phyloP scores from a whole-genome alignment of 1,140 invertebrate species.

The Fragariocoptes setiger region DNA sequence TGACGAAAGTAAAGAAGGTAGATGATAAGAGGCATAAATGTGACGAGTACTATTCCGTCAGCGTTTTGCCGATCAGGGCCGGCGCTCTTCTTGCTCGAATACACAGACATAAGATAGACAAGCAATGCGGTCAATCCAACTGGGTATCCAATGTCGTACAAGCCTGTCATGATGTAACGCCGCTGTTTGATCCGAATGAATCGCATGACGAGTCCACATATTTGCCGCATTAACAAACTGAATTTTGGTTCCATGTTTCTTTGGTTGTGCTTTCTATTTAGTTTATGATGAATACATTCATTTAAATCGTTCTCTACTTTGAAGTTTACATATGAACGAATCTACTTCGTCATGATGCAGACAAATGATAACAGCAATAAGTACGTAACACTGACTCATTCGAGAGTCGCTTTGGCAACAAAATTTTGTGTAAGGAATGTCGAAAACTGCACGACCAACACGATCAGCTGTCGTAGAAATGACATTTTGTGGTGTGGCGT shows the following conservation, averaged over 20 bases:
- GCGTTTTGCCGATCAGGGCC: too few species aligned
- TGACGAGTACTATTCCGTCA: too few species aligned
- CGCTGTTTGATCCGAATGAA: background rate
- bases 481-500: background rate
- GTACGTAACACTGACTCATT: too few species aligned
- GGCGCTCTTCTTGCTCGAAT: too few species aligned
- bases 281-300: too few species aligned
- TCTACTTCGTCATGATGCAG: background rate
- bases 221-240: background rate
- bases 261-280: background rate
- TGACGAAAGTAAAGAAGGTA: too few species aligned
- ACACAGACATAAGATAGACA: too few species aligned
- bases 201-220: background rate
- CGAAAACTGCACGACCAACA: background rate
- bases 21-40: too few species aligned
- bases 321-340: background rate
- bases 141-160: too few species aligned
- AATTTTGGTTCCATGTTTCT: background rate
- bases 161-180: background rate
- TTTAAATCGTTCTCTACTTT: too few species aligned
- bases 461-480: background rate
- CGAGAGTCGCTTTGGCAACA: background rate
- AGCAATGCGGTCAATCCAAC: too few species aligned
- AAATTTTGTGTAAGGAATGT: background rate
- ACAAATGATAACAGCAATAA: background rate